Base-by-base conservation (phyloP, 1,140 invertebrate genomes). In the Zaprionus ghesquierei region DNA sequence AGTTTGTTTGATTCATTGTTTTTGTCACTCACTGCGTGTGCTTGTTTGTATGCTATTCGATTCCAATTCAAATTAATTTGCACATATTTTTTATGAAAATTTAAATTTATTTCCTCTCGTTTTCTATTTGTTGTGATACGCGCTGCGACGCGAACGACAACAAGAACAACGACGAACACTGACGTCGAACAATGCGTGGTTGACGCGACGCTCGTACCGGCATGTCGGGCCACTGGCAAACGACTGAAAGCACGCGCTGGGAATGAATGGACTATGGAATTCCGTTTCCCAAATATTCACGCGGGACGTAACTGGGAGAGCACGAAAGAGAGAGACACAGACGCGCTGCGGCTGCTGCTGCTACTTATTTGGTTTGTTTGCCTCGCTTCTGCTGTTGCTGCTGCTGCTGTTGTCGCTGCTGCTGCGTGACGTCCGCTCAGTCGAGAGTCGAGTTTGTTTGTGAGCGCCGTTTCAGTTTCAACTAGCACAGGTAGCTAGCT, bases 361-460 rank as follows among this genome's bases (percentile, higher is more conserved):
- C 8, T 51, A 23, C 4, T n/a, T 54, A 31, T 29, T 46, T 18
- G 49, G 10, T 13, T 33, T 33, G 10, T 33, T 12, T 38, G 35
- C 35, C 13, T n/a, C 35, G 31, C 59, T 65, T 74, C 41, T 65
- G 29, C 27, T 38, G 20, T 46, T 29, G 46, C 41, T 62, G 33
- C 13, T 46, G 41, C 29, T 29, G 27, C 22, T 49, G 25, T 44
- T 66, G 72, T 58, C 25, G 27, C 60, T 60, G 38, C 46, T 70
- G 35, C 63, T 53, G 66, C 31, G 33, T 65, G 41, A 87, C 84
- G 79, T 87, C 84, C 69, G 79, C 65, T 64, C 74, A 77, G 84
- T 77, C 61, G 84, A 80, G 74, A 71, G 76, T 77, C 79, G 73
- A 79, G 68, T 77, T 87, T 72, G 84, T 84, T 79, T 87, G 79